phyloP scores from a whole-genome alignment of 2,797 vertebrate genomes.

The Hydrolagus colliei region DNA sequence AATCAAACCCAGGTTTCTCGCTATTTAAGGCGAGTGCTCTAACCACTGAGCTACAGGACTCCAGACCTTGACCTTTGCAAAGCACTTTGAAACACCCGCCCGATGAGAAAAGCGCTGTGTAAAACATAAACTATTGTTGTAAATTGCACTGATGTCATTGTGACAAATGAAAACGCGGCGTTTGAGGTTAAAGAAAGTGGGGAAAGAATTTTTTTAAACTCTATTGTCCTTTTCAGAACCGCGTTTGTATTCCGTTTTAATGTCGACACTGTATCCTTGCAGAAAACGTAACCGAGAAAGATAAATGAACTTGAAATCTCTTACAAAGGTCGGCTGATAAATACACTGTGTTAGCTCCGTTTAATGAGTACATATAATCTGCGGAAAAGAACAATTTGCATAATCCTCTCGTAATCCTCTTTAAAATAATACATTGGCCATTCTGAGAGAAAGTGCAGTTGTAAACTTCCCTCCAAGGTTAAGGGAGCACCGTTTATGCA shows the following conservation, averaged over 20 bases:
- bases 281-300: neutral
- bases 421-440: neutral
- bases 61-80: no score
- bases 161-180: no score
- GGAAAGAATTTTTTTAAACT: no score
- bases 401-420: neutral
- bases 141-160: no score
- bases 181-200: no score
- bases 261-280: neutral
- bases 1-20: no score
- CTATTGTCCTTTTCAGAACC: neutral
- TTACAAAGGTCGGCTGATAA: neutral
- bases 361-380: neutral
- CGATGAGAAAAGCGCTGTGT: no score
- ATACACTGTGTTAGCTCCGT: neutral
- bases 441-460: neutral
- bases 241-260: neutral
- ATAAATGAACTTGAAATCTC: neutral
- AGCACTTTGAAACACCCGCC: no score
- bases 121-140: no score
- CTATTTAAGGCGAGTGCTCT: no score
- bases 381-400: slow-evolving; percentile 1
- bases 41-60: no score
- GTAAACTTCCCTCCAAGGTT: neutral
- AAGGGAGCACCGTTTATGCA: neutral